Base-by-base conservation (phyloP, 2,888 invertebrate genomes). In the Dryobotodes eremita region DNA sequence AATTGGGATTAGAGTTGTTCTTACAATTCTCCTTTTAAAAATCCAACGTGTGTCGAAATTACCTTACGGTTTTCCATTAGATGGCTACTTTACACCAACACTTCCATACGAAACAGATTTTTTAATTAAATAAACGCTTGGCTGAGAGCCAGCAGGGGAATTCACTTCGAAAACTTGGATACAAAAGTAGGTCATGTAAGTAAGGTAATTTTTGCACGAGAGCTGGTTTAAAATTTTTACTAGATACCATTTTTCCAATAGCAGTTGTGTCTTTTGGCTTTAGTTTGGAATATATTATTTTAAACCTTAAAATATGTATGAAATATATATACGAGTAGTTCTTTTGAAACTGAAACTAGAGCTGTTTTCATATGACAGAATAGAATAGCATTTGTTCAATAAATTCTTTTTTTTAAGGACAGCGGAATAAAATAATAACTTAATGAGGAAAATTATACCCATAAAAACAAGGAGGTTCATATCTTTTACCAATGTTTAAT, bases 81-180 rank as follows among this genome's bases (percentile, higher is more conserved):
- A 71, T 46, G 74, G 71, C 75, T 77, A 84, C 72, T 84, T 86
- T 82, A 82, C 77, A 77, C 55, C 77, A 65, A 79, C 83, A 86
- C 80, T 83, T 81, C 83, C 68, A 82, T 76, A 80, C 61, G 83
- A 81, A 85, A 88, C 83, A 83, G 88, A 80, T 86, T 88, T 89
- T 88, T 89, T 85, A 89, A 88, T 89, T 86, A 89, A 89, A 89
- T 89, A 88, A 86, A 84, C 84, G 84, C 79, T 84, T 89, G 89
- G 89, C 86, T 76, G 72, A 55, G 79, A 81, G 83, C 89, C 89
- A 89, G 80, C 78, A 75, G 42, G 82, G 59, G 82, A 84, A 81
- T 84, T 89, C 83, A 77, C 82, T 83, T 85, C 79, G 84, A 72
- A 86, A 86, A 89, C 89, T 88, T 85, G 83, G 79, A 81, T 75